phyloP scores from a whole-genome alignment of 2,797 vertebrate species.

The Perodicticus potto region DNA sequence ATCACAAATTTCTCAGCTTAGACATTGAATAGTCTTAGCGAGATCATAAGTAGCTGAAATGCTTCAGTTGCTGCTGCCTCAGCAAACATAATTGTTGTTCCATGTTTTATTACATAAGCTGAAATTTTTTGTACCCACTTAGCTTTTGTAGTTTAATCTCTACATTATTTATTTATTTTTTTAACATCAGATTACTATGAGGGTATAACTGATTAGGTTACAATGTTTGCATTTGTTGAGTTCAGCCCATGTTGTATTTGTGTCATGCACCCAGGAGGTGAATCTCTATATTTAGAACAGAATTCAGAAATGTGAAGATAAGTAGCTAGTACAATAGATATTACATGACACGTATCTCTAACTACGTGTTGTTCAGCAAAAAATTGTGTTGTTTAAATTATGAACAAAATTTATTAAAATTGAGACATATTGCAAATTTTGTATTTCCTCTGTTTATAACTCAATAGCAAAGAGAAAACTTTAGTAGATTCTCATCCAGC shows the following conservation, averaged over 20 bases:
- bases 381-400: background rate
- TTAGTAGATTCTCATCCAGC: background rate
- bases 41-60: background rate
- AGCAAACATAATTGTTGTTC: background rate
- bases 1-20: conserved; percentile 41
- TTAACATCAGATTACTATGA: too few relatives aligned
- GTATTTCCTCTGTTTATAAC: background rate
- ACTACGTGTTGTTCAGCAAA: background rate
- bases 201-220: too few relatives aligned
- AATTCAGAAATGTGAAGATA: conserved; percentile 37
- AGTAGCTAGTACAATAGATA: background rate
- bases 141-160: conserved; percentile 40
- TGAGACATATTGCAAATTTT: background rate
- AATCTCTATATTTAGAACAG: conserved; percentile 39
- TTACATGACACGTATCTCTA: background rate
- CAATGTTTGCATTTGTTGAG: too few relatives aligned
- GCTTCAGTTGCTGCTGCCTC: background rate
- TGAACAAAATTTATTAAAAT: background rate
- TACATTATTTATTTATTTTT: background rate
- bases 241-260: too few relatives aligned
- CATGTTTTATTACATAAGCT: background rate
- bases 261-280: too few relatives aligned
- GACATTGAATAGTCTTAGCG: background rate
- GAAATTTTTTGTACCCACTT: background rate
- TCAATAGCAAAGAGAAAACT: background rate